Evolutionary conservation across 2,797 vertebrate genomes (phyloP), one percentile per base, ranked within the genome.

Genomic region (Coreius guichenoti): DNA sequence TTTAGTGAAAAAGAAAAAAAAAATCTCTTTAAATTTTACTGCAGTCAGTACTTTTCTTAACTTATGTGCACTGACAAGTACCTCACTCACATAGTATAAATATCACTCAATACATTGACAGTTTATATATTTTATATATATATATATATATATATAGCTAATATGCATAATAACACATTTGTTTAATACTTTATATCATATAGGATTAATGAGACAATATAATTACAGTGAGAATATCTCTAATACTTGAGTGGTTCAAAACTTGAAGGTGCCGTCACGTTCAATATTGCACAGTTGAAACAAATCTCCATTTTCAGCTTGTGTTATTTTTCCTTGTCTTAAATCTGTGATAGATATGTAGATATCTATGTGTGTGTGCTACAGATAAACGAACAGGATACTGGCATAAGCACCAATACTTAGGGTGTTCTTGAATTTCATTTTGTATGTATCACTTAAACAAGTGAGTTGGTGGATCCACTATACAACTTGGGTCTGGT

Each of bases 211-310:
- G 63, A 83, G 80, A 80, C 67, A 23, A 58, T 82, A 72, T 76
- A 82, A 86, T 82, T 85, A 88, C 87, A 88, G 79, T 80, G 82
- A 82, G 82, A 68, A 80, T 85, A 84, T 70, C 36, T 77, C 33
- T 70, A 69, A 84, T 83, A 29, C 86, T 83, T 73, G 45, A 75
- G 86, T 88, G 85, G 56, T 73, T 77, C 81, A 79, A 58, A 63
- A 63, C 73, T 82, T 43, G 80, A 83, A 87, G 77, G 83, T 87
- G 83, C 83, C 9, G 17, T 80, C 65, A 81, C 51, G 23, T 78
- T 86, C 78, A 78, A 81, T 89, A 89, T 86, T 89, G 88, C 86
- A 87, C 88, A 84, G 70, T 29, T 84, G 31, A 86, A 31, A 77
- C 26, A 56, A 79, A 63, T 65, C 54, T 17, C 47, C 45, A 51